Evolutionary conservation across 2,888 invertebrate genomes (phyloP).

Genomic region (Melipona beecheii): DNA sequence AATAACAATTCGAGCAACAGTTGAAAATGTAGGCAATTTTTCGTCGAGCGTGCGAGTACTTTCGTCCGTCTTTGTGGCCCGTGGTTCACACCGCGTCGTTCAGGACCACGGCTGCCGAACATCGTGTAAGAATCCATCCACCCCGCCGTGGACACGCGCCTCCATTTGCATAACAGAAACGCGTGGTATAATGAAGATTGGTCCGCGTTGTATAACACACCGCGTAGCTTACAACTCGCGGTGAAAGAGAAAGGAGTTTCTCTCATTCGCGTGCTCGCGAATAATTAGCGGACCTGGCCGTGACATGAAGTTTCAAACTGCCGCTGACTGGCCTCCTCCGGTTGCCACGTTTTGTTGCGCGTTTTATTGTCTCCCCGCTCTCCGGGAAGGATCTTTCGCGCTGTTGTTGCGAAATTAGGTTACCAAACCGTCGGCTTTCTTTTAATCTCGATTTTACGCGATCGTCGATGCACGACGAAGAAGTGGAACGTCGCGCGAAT

Average conservation of each 20-base stretch:
- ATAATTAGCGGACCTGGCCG: constrained; percentile 73
- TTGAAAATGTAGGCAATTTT: too few relatives aligned
- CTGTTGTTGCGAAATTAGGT: background rate
- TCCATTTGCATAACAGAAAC: constrained; percentile 76
- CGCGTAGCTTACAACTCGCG: constrained; percentile 44
- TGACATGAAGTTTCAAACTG: constrained; percentile 68
- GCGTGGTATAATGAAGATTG: constrained; percentile 72
- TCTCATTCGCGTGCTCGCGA: constrained; percentile 71
- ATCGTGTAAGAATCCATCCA: constrained; percentile 59
- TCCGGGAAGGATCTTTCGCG: background rate
- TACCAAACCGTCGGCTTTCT: background rate
- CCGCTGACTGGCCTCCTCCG: constrained; percentile 43
- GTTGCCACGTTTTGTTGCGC: background rate
- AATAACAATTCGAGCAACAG: too few relatives aligned
- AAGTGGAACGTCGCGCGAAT: too few relatives aligned
- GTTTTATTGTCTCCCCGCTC: constrained; percentile 31
- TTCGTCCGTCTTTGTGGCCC: background rate
- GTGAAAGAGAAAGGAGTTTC: constrained; percentile 72
- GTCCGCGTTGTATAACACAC: constrained; percentile 63
- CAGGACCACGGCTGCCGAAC: constrained; percentile 54
- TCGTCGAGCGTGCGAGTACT: too few relatives aligned
- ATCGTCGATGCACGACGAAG: background rate
- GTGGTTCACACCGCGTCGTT: constrained; percentile 38
- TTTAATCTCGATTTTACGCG: background rate
- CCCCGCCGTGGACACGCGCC: constrained; percentile 60